Evolutionary conservation across 2,797 vertebrate species (phyloP).

Genomic region (Poeciliopsis infans): DNA sequence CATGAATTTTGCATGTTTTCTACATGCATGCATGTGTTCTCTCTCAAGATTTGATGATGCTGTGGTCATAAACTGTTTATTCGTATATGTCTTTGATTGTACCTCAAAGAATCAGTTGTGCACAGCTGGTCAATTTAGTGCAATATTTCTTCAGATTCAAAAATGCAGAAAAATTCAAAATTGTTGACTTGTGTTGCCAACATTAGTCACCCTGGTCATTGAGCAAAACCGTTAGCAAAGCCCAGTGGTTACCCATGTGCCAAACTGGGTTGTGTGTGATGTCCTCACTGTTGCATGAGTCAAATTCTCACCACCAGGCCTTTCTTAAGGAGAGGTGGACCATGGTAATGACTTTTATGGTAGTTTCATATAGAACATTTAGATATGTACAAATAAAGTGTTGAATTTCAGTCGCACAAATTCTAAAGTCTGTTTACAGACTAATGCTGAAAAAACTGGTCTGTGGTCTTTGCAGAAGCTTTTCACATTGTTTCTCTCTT

Average conservation of each 20-base stretch:
- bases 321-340: not conserved
- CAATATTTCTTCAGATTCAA: not conserved
- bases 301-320: not conserved
- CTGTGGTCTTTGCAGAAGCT: conserved; percentile 8
- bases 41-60: not conserved
- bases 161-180: not conserved
- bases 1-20: not conserved
- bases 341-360: not conserved
- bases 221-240: not conserved
- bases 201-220: not conserved
- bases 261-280: not conserved
- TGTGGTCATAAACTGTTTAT: not conserved
- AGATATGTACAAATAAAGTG: not conserved
- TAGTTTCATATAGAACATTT: not conserved
- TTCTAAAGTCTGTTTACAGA: not conserved
- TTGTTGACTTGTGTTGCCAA: not conserved
- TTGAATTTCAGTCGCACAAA: not conserved
- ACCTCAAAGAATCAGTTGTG: not conserved
- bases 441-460: not conserved
- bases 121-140: not conserved
- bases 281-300: not conserved
- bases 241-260: not conserved
- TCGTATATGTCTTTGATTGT: not conserved
- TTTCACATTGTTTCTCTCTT: not conserved
- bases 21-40: no score